phyloP scores from a whole-genome alignment of 2,113 vertebrate species.

The Diglossa brunneiventris region DNA sequence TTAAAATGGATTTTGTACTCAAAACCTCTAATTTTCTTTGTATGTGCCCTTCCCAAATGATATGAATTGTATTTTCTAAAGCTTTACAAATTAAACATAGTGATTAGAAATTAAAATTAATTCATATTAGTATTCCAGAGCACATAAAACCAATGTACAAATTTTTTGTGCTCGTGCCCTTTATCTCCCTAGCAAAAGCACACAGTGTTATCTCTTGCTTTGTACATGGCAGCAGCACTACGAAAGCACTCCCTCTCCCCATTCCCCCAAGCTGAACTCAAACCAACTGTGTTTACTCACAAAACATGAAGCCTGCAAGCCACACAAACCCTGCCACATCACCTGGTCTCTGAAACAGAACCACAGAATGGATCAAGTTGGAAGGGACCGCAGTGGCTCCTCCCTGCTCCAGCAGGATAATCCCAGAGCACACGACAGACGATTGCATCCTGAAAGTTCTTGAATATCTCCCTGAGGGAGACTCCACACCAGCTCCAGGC shows the following conservation, averaged over 20 bases:
- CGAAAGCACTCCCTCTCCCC: neutral
- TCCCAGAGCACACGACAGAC: neutral
- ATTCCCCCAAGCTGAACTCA: neutral
- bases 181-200: neutral
- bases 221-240: neutral
- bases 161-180: neutral
- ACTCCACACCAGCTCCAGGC: neutral
- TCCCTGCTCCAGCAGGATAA: neutral
- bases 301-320: neutral
- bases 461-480: neutral
- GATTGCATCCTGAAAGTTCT: neutral
- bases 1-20: neutral
- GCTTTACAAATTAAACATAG: neutral
- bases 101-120: slow-evolving; percentile 45
- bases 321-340: neutral
- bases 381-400: neutral
- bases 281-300: neutral
- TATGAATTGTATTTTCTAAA: slow-evolving; percentile 3
- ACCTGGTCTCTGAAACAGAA: neutral
- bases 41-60: neutral
- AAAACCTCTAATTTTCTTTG: slow-evolving; percentile 3
- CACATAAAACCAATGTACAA: neutral
- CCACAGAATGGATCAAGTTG: neutral
- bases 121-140: neutral
- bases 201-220: neutral